Evolutionary conservation across 1,140 invertebrate genomes (phyloP), one percentile per base, ranked within the genome.

Genomic region (Acromyrmex heyeri): DNA sequence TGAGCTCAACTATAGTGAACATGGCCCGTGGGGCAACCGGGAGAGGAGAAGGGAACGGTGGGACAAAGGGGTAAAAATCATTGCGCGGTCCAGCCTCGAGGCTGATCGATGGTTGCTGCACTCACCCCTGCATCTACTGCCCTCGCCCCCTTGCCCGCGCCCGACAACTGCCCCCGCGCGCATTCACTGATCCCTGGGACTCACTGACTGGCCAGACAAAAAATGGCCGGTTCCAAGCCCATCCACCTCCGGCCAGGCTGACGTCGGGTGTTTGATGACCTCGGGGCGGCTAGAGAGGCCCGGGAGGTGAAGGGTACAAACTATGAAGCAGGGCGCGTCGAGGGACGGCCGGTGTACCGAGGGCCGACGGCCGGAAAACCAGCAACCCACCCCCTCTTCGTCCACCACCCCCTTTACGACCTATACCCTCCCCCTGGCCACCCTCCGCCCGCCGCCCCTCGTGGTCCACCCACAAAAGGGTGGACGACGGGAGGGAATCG

Each of bases 1-100:
- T 85, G 73, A 81, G 86, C 82, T 87, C 72, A 81, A 83, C 77
- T 91, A 88, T 88, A 88, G 85, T 61, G 72, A 92, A 91, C 90
- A 91, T 93, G 92, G 93, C 92, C 93, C 92, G 93, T 92, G 79
- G 92, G 93, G 91, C 92, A 92, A 94, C 85, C 86, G 77, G 86
- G 90, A 87, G 91, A 88, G 83, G 88, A 88, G 85, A 89, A 89
- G 87, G 89, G 91, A 89, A 79, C 89, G 90, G 93, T 91, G 93
- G 94, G 93, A 94, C 93, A 95, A 95, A 95, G 94, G 94, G 95
- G 95, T 95, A 95, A 95, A 95, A 95, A 95, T 95, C 94, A 95
- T 95, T 95, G 95, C 95, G 94, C 94, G 94, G 94, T 95, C 94
- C 94, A 94, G 95, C 94, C 94, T 95, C 92, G 94, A 94, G 94